Percentiles rank a stretch among this genome's conserved stretches.
These are phyloP conservation scores for Dimorphilus gyrociliatus DNA, from an alignment of 2,888 invertebrate genomes.

Conservation along the genomic window DNA sequence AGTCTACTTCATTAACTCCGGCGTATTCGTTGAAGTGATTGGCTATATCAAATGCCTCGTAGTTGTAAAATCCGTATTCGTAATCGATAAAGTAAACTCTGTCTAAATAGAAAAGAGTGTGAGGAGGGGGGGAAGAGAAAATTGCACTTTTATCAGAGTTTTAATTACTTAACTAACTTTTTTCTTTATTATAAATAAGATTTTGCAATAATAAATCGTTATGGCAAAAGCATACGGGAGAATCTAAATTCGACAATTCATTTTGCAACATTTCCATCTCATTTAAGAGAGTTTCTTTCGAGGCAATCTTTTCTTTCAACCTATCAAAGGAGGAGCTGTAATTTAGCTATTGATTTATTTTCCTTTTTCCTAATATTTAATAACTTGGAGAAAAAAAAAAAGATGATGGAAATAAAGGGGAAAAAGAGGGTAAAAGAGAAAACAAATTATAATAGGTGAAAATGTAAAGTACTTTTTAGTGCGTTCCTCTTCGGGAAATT, in stretches of 20 bases:
- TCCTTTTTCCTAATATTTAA: too few relatives aligned
- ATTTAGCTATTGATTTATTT: too few relatives aligned
- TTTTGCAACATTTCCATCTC: slow-evolving; percentile 45
- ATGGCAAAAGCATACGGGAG: slow-evolving; percentile 69
- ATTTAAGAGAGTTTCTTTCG: slow-evolving; percentile 38
- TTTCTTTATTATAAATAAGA: slow-evolving; percentile 59
- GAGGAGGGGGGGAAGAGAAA: too few relatives aligned
- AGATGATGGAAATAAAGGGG: not conserved
- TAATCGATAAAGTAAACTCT: slow-evolving; percentile 83
- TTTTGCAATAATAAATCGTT: slow-evolving; percentile 91
- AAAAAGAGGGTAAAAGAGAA: too few relatives aligned
- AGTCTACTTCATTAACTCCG: slow-evolving; percentile 49
- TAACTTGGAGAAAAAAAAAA: too few relatives aligned
- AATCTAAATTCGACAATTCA: slow-evolving; percentile 51
- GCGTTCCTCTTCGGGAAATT: too few relatives aligned
- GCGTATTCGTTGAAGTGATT: slow-evolving; percentile 96
- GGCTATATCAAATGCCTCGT: slow-evolving; percentile 85
- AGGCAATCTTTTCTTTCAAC: slow-evolving; percentile 41
- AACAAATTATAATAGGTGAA: too few relatives aligned
- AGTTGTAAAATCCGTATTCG: slow-evolving; percentile 85
- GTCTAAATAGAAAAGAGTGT: slow-evolving; percentile 34
- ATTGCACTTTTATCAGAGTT: too few relatives aligned
- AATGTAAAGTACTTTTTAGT: too few relatives aligned
- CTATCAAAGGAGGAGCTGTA: too few relatives aligned
- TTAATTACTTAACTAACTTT: slow-evolving; percentile 15